A percentile compares a stretch with the other conserved stretches of the same genome.
Conservation (phyloP, 2,888 invertebrate genomes). For the Eristalinus sepulchralis region DNA sequence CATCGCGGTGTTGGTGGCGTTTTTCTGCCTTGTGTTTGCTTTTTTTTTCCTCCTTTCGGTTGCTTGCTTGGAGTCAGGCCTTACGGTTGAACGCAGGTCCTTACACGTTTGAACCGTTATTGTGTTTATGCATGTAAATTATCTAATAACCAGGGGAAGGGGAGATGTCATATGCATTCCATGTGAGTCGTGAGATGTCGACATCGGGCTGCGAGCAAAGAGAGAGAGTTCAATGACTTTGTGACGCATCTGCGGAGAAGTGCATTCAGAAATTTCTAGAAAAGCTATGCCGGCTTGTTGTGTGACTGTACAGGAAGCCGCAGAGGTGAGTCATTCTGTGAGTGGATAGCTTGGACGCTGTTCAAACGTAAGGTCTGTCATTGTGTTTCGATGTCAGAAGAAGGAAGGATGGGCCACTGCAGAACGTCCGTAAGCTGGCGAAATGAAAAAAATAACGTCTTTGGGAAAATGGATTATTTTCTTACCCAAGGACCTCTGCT, state of each 20-base stretch:
- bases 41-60: background rate
- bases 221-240: background rate
- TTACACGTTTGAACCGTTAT: constrained; percentile 3
- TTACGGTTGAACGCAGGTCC: background rate
- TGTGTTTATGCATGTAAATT: constrained; percentile 1
- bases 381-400: no score
- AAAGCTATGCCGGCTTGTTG: no score
- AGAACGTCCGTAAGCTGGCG: no score
- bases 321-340: no score
- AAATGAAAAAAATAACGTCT: no score
- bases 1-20: background rate
- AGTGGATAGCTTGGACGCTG: no score
- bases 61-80: background rate
- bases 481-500: no score
- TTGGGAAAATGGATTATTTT: no score
- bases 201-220: background rate
- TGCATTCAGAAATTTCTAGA: background rate
- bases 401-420: no score
- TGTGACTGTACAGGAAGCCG: background rate
- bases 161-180: background rate
- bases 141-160: background rate
- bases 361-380: no score
- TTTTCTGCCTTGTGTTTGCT: background rate
- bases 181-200: background rate
- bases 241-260: background rate